Base-by-base conservation (phyloP, 2,888 invertebrate species). In the Hirtodrosophila cameraria region DNA sequence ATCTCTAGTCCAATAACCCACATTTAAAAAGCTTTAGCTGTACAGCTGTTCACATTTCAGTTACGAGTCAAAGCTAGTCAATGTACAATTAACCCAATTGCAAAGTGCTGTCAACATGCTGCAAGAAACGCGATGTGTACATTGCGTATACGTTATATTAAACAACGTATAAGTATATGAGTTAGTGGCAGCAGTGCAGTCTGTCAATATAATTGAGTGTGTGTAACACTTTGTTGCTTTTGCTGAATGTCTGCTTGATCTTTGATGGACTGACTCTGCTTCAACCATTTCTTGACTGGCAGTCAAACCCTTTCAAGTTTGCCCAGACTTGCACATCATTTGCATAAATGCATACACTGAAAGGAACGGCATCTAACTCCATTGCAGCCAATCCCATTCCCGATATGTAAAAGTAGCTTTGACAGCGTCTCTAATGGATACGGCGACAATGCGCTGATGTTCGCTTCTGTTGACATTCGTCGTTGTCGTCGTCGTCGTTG, bases 71-170 rank as follows among this genome's bases (percentile, higher is more conserved):
- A 62, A 78, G 60, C 62, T 54, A 69, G 60, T 75, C 84, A 68
- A 71, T 74, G 84, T 68, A 86, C 81, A 81, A 81, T 84, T 81
- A 81, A 81, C 86, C 84, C 81, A 81, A 81, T 81, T 81, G 86
- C 77, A 75, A 84, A 86, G 66, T 69, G 86, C 65, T 82, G 86
- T 82, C 81, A 84, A 82, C 83, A 85, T 75, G 72, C 71, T 52
- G 79, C 75, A 66, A 59, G 52, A 65, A 63, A 63, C 58, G 79
- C 83, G 62, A 42, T n/a, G 69, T 53, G 41, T 45, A 42, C 75
- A 35, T 28, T 65, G 75, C 79, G 79, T 82, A 79, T 85, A 82
- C 75, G 75, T 79, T 62, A 79, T 67, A 49, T 43, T 12, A 18
- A 13, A 27, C 11, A n/a, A n/a, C n/a, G n/a, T n/a, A 25, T 27